These are phyloP conservation scores for Hybos culiciformis DNA, from an alignment of 2,888 invertebrate genomes.

Conservation along the genomic window DNA sequence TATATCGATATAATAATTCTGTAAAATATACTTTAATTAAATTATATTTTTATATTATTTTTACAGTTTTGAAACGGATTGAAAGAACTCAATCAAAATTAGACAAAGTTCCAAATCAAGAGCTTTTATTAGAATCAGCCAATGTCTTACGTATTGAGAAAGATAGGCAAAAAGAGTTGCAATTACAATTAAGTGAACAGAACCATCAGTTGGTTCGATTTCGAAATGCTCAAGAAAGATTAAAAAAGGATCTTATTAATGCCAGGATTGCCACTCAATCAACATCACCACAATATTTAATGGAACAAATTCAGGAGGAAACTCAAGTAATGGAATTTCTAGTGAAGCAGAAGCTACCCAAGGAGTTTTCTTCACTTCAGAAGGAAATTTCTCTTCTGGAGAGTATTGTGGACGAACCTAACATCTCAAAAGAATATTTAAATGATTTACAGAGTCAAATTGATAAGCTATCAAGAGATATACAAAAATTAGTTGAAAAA, in stretches of 20 bases:
- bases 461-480: conserved; percentile 43
- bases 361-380: conserved; percentile 49
- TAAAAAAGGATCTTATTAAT: conserved; percentile 16
- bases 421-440: conserved; percentile 50
- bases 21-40: neutral
- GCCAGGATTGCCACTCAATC: conserved; percentile 14
- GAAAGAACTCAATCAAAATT: conserved; percentile 16
- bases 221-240: conserved; percentile 12
- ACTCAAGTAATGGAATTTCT: conserved; percentile 50
- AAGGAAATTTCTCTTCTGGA: conserved; percentile 56
- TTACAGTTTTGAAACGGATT: conserved; percentile 14
- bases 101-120: conserved; percentile 18
- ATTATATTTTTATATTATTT: neutral
- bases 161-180: conserved; percentile 17
- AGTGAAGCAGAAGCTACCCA: conserved; percentile 63
- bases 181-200: conserved; percentile 16
- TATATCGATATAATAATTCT: neutral
- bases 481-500: conserved; percentile 58
- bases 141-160: conserved; percentile 16
- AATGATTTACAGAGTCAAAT: conserved; percentile 39
- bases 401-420: conserved; percentile 52
- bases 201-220: conserved; percentile 14
- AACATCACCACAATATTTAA: conserved; percentile 14
- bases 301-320: conserved; percentile 16
- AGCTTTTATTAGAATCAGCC: conserved; percentile 16